These are phyloP conservation scores for Delia radicum DNA, from an alignment of 1,140 invertebrate genomes.

Conservation along the genomic window DNA sequence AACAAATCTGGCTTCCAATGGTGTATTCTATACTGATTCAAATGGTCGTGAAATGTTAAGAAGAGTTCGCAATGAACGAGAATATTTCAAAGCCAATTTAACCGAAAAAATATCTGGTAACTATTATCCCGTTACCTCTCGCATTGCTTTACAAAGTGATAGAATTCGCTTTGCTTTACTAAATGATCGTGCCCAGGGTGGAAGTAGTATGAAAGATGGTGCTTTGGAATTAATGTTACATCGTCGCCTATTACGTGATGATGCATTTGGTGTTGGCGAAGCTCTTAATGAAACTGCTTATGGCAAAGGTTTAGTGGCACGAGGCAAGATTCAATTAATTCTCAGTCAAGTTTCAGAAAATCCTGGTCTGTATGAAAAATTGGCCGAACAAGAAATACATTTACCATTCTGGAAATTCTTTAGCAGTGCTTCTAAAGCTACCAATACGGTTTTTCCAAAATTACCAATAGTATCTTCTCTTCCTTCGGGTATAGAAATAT, in stretches of 20 bases:
- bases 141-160: conserved; percentile 66
- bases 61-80: conserved; percentile 70
- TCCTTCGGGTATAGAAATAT: conserved; percentile 76
- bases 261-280: conserved; percentile 93
- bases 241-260: conserved; percentile 81
- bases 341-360: conserved; percentile 57
- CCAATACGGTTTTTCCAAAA: conserved; percentile 20
- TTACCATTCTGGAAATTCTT: conserved; percentile 52
- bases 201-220: conserved; percentile 73
- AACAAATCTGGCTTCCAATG: conserved; percentile 65
- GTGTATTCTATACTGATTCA: conserved; percentile 87
- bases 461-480: conserved; percentile 59
- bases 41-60: conserved; percentile 86
- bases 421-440: conserved; percentile 33
- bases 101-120: conserved; percentile 76
- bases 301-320: conserved; percentile 74
- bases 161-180: conserved; percentile 66
- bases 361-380: conserved; percentile 43
- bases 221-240: conserved; percentile 86
- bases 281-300: conserved; percentile 84
- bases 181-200: conserved; percentile 88
- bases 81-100: conserved; percentile 67
- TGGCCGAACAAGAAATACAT: conserved; percentile 39
- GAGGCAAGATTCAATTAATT: conserved; percentile 72
- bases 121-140: conserved; percentile 90